Conservation (phyloP, 1,140 invertebrate species). For the Sesamia nonagrioides region DNA sequence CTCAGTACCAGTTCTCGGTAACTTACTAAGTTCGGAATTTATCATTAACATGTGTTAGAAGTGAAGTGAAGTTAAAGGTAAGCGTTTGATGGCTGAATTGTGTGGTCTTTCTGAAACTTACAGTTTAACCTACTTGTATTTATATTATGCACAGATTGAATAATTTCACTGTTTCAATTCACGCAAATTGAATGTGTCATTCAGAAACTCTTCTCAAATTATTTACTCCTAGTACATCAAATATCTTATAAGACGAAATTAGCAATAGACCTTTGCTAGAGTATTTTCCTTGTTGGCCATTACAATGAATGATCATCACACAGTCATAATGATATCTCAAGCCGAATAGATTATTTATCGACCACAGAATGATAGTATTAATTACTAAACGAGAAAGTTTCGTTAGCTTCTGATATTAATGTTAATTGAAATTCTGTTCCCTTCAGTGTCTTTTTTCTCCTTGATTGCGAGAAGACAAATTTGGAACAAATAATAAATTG, state of each 20-base stretch:
- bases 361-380: slow-evolving; percentile 24
- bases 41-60: slow-evolving; percentile 18
- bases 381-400: not conserved
- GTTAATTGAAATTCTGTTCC: too few species aligned
- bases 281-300: not conserved
- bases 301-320: not conserved
- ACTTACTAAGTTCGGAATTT: slow-evolving; percentile 31
- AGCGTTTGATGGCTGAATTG: not conserved
- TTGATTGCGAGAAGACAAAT: slow-evolving; percentile 8
- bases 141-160: not conserved
- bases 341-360: slow-evolving; percentile 16
- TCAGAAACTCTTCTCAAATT: not conserved
- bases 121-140: not conserved
- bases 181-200: not conserved
- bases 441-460: slow-evolving; percentile 7
- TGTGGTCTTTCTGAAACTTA: not conserved
- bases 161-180: not conserved
- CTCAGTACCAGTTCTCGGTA: slow-evolving; percentile 22
- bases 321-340: not conserved
- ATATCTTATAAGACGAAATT: not conserved
- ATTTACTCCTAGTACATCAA: not conserved
- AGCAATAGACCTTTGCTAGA: not conserved
- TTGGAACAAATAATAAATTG: not conserved
- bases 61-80: not conserved
- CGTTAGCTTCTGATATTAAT: slow-evolving; percentile 2